Evolutionary conservation across 2,113 vertebrate species (phyloP).

Genomic region (Microcebus lehilahytsara): DNA sequence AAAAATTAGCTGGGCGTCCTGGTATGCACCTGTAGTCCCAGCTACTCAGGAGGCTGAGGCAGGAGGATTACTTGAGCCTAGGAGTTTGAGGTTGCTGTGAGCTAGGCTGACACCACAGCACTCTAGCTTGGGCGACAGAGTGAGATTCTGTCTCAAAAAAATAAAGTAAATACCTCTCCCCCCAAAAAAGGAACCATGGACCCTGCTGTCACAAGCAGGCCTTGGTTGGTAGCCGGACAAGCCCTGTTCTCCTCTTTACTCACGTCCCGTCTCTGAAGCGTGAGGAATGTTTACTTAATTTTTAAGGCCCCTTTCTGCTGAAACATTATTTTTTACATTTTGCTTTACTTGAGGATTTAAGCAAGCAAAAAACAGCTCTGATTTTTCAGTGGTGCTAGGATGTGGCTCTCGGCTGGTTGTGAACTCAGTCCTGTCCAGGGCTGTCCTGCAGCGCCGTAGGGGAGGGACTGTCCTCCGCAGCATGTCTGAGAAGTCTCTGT

Average conservation of each 20-base stretch:
- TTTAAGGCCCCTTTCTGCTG: neutral
- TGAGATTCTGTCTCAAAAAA: too few species aligned
- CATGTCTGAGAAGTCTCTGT: rapidly evolving
- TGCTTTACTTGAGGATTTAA: neutral
- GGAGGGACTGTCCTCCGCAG: too few species aligned
- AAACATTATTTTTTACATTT: neutral
- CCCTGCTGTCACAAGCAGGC: neutral
- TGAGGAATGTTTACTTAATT: neutral
- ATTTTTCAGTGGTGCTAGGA: neutral
- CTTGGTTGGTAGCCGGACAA: too few species aligned
- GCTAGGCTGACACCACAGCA: too few species aligned
- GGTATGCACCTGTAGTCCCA: too few species aligned
- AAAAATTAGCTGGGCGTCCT: too few species aligned
- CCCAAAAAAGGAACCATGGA: neutral
- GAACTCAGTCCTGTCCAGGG: neutral
- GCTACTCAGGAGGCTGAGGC: too few species aligned
- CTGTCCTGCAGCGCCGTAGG: neutral
- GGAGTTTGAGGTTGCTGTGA: too few species aligned
- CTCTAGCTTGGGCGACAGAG: too few species aligned
- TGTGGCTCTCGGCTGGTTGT: neutral
- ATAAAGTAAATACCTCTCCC: too few species aligned
- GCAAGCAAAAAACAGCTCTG: neutral
- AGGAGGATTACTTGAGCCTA: too few species aligned
- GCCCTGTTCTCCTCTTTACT: neutral
- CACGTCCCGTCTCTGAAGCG: neutral